phyloP scores from a whole-genome alignment of 1,140 invertebrate species.

The Halotydeus destructor region DNA sequence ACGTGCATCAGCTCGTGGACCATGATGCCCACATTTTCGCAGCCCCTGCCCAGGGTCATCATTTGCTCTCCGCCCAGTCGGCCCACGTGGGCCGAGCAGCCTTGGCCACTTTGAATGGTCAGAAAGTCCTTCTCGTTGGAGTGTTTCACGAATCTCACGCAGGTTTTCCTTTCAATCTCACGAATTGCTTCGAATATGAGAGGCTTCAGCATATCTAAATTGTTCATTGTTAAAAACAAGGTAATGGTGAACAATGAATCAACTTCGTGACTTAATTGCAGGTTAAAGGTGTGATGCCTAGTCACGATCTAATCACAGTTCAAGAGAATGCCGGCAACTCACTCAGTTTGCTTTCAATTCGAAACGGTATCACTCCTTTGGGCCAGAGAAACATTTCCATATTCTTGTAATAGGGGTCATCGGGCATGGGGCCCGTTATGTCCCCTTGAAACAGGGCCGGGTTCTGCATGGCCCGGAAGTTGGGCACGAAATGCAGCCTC shows the following conservation, averaged over 20 bases:
- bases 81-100: slow-evolving; percentile 15
- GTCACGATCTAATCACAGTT: too few species aligned
- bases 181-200: slow-evolving; percentile 24
- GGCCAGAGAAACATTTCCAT: too few species aligned
- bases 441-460: too few species aligned
- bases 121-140: slow-evolving; percentile 33
- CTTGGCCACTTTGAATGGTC: slow-evolving; percentile 19
- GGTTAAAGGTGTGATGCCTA: too few species aligned
- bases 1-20: slow-evolving; percentile 27
- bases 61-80: slow-evolving; percentile 15
- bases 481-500: too few species aligned
- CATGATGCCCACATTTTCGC: slow-evolving; percentile 18
- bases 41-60: slow-evolving; percentile 15
- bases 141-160: slow-evolving; percentile 34
- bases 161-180: slow-evolving; percentile 35
- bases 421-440: too few species aligned
- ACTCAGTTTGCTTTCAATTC: slow-evolving; percentile 14
- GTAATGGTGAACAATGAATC: not conserved
- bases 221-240: too few species aligned
- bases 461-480: too few species aligned
- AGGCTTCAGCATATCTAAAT: too few species aligned
- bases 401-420: too few species aligned
- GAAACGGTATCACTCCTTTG: slow-evolving; percentile 14
- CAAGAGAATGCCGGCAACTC: too few species aligned
- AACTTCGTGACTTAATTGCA: not conserved